Evolutionary conservation across 2,113 vertebrate species (phyloP), one percentile per base, ranked within the genome.

Genomic region (Microtus richardsoni): DNA sequence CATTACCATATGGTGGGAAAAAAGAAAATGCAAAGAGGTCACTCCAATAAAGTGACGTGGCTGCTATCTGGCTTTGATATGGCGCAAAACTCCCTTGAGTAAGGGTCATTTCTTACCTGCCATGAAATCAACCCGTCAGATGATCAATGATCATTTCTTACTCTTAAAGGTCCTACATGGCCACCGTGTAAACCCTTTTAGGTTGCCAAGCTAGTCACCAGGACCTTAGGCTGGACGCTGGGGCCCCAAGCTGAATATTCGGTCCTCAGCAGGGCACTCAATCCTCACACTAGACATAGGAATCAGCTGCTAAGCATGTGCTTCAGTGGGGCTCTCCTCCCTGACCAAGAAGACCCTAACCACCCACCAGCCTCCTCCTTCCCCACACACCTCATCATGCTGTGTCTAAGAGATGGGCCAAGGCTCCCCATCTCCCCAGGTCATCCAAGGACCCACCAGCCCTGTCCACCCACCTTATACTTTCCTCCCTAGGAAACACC

Each of bases 371-470:
- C 47, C 41, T 87, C 39, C 64, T 2, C 0, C 0, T 36, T 41
- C 41, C 28, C 13, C 7, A 2, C 11, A 8, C 3, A 13, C 19
- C 62, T n/a, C 16, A 3, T 0, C 71, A 21, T 0, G 1, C 1
- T 14, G 28, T 2, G 0, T 7, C 39, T 82, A 26, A 41, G 39
- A 44, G 80, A 66, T 3, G 16, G 4, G 2, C 3, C 14, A 5
- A 5, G 24, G n/a, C 44, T 41, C 26, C n/a, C 16, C 28, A 5
- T 16, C n/a, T 33, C 58, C 39, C 60, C 68, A 16, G 73, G 11
- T 33, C 44, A 10, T n/a, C 66, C 2, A 8, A 39, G 47, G 22
- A 49, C 7, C 84, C 33, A 13, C 9, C 14, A 26, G 9, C 8
- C 44, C 7, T 2, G 24, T 4, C 89, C 7, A 7, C 3, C 30